A percentile compares a stretch with the other conserved stretches of the same genome.
phyloP scores from a whole-genome alignment of 1,140 invertebrate genomes.

The Drosophila novamexicana region DNA sequence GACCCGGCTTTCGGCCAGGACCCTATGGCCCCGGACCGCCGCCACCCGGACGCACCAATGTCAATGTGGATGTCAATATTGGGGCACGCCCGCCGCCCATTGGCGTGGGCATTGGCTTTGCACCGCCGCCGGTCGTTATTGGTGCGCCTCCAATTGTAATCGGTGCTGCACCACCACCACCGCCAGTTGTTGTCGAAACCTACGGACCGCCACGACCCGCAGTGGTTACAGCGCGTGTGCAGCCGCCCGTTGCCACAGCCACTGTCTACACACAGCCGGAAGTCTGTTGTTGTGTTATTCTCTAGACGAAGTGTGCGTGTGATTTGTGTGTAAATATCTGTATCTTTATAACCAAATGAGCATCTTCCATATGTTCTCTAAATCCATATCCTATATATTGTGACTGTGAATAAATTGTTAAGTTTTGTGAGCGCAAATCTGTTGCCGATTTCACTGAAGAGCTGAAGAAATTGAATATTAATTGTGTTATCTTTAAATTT shows the following conservation, averaged over 20 bases:
- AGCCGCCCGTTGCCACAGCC: constrained; percentile 8
- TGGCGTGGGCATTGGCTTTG: constrained; percentile 62
- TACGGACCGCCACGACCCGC: constrained; percentile 8
- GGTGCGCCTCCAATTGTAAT: constrained; percentile 41
- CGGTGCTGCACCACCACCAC: constrained; percentile 15
- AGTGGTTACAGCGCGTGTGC: constrained; percentile 2
- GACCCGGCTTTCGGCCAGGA: constrained; percentile 44
- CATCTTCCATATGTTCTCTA: constrained; percentile 2
- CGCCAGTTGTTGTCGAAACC: constrained; percentile 38
- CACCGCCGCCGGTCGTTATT: constrained; percentile 36
- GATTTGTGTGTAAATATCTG: constrained; percentile 7
- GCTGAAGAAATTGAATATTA: neutral
- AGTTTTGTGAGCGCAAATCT: constrained; percentile 40
- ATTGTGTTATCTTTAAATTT: neutral
- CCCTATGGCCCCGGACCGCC: constrained; percentile 29
- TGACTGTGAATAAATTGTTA: constrained; percentile 47
- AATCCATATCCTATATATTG: constrained; percentile 4
- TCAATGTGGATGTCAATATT: constrained; percentile 73
- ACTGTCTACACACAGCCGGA: constrained; percentile 42
- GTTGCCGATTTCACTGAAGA: neutral
- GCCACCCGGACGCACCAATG: constrained; percentile 50
- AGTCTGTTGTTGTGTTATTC: constrained; percentile 41
- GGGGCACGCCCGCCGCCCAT: constrained; percentile 63
- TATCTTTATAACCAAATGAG: neutral
- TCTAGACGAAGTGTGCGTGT: constrained; percentile 10